Base-by-base conservation (phyloP, 1,140 invertebrate species). In the Neodiprion virginianus region DNA sequence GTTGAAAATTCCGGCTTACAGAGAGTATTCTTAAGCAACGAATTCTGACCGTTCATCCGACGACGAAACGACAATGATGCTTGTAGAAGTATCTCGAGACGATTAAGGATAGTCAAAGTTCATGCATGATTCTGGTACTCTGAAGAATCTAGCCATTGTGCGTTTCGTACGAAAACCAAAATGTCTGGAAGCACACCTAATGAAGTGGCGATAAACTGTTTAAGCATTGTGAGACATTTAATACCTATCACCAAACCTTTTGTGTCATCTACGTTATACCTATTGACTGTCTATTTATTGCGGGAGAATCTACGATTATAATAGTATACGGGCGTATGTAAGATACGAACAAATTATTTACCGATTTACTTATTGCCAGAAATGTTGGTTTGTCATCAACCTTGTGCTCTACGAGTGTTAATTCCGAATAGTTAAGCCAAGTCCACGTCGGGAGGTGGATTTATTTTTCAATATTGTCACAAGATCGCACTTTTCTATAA, bases 101-200 rank as follows among this genome's bases (percentile, higher is more conserved):
- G 7, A 61, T 61, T 11, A 61, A 17, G 11, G 11, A 61, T 61
- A 61, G 53, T 61, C 53, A 17, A 61, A 61, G n/a, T 17, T 5
- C 53, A 61, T 61, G 53, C 53, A 61, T 61, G 53, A 61, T 61
- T 61, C 53, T 61, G 5, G 53, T 61, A 61, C 53, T 14, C 11
- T 8, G n/a, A 8, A 17, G 0, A 40, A 40, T 40, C 28, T 40
- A 61, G 53, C 53, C 53, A 61, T 61, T 61, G 53, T 61, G 53
- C 53, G 53, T 61, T 61, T 17, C 53, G 53, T 61, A 61, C 53
- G 53, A 61, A 17, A 61, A 61, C 53, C 53, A 61, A 61, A 61
- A 61, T 61, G 53, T 61, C 53, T 61, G 53, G 53, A 61, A 61
- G 53, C 53, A 61, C 53, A 61, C 53, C 53, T 61, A 61, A 61